A percentile compares a stretch with the other conserved stretches of the same genome.
These are phyloP conservation scores for Arrhopalites spinosus DNA, from an alignment of 2,888 invertebrate species.

Conservation along the genomic window DNA sequence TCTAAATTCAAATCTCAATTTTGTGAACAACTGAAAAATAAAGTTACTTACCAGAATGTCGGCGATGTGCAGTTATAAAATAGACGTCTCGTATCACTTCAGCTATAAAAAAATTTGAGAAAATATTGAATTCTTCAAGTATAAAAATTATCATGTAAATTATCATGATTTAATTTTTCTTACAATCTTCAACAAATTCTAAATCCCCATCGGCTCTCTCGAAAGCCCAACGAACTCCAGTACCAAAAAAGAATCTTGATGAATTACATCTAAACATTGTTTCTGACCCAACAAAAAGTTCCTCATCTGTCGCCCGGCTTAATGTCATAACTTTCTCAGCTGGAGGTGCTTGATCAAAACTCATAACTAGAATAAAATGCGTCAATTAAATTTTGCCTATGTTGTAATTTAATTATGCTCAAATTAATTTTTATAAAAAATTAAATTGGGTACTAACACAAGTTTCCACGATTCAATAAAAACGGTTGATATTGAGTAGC, in stretches of 20 bases:
- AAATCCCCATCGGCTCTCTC: conserved; percentile 48
- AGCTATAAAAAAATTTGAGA: conserved; percentile 30
- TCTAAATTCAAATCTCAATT: too few relatives aligned
- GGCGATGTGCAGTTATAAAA: conserved; percentile 41
- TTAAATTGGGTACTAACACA: too few relatives aligned
- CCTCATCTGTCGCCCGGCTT: conserved; percentile 41
- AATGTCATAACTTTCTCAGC: conserved; percentile 50
- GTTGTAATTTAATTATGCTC: too few relatives aligned
- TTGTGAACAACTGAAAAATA: too few relatives aligned
- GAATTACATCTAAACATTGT: conserved; percentile 51
- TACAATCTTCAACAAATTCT: conserved; percentile 52
- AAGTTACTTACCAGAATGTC: too few relatives aligned
- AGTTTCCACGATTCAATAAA: conserved; percentile 50
- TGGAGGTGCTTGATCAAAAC: conserved; percentile 50
- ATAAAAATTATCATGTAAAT: background rate
- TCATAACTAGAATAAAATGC: conserved; percentile 49
- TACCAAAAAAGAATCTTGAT: conserved; percentile 51
- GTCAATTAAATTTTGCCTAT: too few relatives aligned
- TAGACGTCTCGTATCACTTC: conserved; percentile 44
- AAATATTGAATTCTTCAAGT: background rate
- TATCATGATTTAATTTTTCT: conserved; percentile 16
- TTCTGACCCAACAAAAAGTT: conserved; percentile 46
- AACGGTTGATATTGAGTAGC: conserved; percentile 49
- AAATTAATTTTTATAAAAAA: too few relatives aligned
- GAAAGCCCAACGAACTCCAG: conserved; percentile 52